A percentile compares a stretch with the other conserved stretches of the same genome.
Evolutionary conservation across 2,888 invertebrate genomes (phyloP).

Genomic region (Chaetogeoica ovagalla): DNA sequence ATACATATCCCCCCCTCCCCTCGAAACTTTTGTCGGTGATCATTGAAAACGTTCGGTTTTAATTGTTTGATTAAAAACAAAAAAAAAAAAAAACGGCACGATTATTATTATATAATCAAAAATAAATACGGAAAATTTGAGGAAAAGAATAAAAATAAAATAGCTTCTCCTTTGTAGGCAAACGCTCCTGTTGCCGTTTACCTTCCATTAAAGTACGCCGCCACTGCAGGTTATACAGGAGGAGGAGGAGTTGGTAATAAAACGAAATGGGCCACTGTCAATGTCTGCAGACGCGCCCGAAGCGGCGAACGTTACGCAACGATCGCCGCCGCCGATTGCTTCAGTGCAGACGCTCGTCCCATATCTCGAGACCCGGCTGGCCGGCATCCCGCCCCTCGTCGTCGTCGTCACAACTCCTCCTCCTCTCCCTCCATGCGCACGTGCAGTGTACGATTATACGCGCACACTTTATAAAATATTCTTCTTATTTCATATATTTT

Average conservation of each 20-base stretch:
- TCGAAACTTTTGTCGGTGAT: too few relatives aligned
- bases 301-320: constrained; percentile 46
- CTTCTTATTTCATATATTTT: constrained; percentile 35
- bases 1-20: too few relatives aligned
- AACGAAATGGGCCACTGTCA: constrained; percentile 49
- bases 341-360: constrained; percentile 39
- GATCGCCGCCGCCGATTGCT: constrained; percentile 25
- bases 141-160: too few relatives aligned
- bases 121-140: too few relatives aligned
- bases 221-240: too few relatives aligned
- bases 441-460: background rate
- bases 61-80: too few relatives aligned
- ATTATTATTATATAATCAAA: too few relatives aligned
- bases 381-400: constrained; percentile 59
- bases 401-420: background rate
- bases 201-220: too few relatives aligned
- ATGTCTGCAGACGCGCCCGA: constrained; percentile 48
- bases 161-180: too few relatives aligned
- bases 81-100: too few relatives aligned
- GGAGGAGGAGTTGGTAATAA: background rate
- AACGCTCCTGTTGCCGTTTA: too few relatives aligned
- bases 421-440: background rate
- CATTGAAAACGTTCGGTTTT: too few relatives aligned
- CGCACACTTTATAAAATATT: constrained; percentile 23
- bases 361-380: constrained; percentile 25